Evolutionary conservation across 2,797 vertebrate species (phyloP), one percentile per base, ranked within the genome.

Genomic region (Argya squamiceps): DNA sequence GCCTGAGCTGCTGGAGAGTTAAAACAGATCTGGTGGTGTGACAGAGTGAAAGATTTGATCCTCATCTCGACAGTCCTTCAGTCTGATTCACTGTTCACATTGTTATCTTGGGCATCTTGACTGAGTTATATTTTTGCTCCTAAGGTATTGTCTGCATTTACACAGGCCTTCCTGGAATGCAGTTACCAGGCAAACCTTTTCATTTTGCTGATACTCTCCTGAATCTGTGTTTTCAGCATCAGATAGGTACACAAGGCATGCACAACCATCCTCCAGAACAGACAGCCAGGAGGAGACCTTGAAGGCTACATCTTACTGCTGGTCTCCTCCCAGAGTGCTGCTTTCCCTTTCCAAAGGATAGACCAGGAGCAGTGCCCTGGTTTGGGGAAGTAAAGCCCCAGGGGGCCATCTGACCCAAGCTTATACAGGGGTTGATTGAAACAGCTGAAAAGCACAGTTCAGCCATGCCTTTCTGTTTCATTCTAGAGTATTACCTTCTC

Each of bases 401-500:
- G 34, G 22, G 17, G 62, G 12, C 22, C 1, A 0, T 18, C 19
- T 23, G 44, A 47, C 58, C 41, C 4, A 27, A 13, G 8, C n/a
- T 62, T 47, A 16, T 69, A 12, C 9, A 30, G 2, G 10, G 29
- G 1, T 85, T 85, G 76, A 44, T 85, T 56, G 30, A 50, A 92
- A 55, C 10, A 74, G 23, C 7, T 43, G 12, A 44, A 83, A 92
- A 58, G 4, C 37, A 50, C 43, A 44, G 12, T 81, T 60, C 23
- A 39, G 47, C 44, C 4, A 2, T 55, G 24, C 32, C 13, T 69
- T 88, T 68, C 49, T 85, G 55, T 91, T 85, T 92, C 65, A 52
- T 80, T 76, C 49, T 58, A 24, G 46, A 76, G 17, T 39, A 47
- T 49, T 63, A 34, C 6, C 43, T 75, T 89, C 10, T 59, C 71